A percentile compares a stretch with the other conserved stretches of the same genome.
These are phyloP conservation scores for Phymastichus coffea DNA, from an alignment of 1,140 invertebrate species.

Conservation along the genomic window DNA sequence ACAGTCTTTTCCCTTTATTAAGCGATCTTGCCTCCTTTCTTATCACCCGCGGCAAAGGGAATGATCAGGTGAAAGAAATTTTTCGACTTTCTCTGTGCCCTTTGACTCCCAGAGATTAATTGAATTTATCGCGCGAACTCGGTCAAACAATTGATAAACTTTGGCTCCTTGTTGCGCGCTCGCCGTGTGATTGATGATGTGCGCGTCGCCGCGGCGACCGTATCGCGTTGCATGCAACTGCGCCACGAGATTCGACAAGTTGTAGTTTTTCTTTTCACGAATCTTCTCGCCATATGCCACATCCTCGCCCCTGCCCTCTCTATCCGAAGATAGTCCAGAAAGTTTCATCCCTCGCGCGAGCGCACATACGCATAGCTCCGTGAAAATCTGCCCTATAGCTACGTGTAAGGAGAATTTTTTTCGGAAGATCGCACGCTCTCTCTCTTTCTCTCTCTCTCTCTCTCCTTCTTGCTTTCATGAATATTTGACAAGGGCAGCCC, in stretches of 20 bases:
- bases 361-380: background rate
- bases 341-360: too few species aligned
- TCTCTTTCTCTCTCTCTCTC: background rate
- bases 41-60: background rate
- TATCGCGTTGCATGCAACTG: too few species aligned
- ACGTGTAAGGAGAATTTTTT: background rate
- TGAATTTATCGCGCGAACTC: background rate
- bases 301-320: too few species aligned
- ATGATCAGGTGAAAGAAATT: too few species aligned
- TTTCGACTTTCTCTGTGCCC: background rate
- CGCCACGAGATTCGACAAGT: too few species aligned
- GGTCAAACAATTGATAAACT: background rate
- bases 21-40: constrained; percentile 11
- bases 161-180: too few species aligned
- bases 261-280: too few species aligned
- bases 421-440: background rate
- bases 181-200: too few species aligned
- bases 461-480: constrained; percentile 14
- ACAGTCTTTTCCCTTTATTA: constrained; percentile 22
- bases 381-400: background rate
- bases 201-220: too few species aligned
- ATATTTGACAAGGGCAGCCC: constrained; percentile 20
- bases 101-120: constrained; percentile 17
- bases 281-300: too few species aligned
- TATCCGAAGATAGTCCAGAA: too few species aligned